These are phyloP conservation scores for Ruditapes philippinarum DNA, from an alignment of 1,140 invertebrate species.

Conservation along the genomic window DNA sequence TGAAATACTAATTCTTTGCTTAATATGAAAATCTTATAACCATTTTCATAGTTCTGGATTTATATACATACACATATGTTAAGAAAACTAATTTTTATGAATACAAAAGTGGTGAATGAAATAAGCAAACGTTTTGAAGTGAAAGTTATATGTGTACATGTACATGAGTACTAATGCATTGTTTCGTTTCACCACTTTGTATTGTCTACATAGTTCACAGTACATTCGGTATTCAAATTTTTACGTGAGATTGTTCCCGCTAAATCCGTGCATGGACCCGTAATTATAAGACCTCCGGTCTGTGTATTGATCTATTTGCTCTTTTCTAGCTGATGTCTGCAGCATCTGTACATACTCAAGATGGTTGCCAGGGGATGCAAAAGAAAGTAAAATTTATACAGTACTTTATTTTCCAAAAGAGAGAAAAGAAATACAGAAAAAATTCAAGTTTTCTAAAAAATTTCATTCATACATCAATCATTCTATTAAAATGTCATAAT, in stretches of 20 bases:
- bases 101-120: slow-evolving; percentile 5
- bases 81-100: too few species aligned
- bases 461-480: too few species aligned
- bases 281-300: neutral
- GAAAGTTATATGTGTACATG: too few species aligned
- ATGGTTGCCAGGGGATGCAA: slow-evolving; percentile 6
- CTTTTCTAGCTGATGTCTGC: neutral
- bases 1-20: neutral
- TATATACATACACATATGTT: neutral
- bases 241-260: slow-evolving; percentile 14
- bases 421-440: neutral
- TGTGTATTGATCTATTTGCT: neutral
- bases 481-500: too few species aligned
- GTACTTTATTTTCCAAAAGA: slow-evolving; percentile 5
- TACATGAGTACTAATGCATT: neutral
- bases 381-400: slow-evolving; percentile 8
- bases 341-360: neutral
- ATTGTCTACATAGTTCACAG: neutral
- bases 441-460: neutral
- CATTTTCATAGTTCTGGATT: neutral
- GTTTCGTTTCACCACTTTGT: neutral
- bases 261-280: neutral
- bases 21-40: neutral
- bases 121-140: neutral
- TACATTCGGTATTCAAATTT: slow-evolving; percentile 14